Percentiles rank a stretch among this genome's conserved stretches.
These are phyloP conservation scores for Centropus bengalensis DNA, from an alignment of 2,113 vertebrate genomes.

Conservation along the genomic window DNA sequence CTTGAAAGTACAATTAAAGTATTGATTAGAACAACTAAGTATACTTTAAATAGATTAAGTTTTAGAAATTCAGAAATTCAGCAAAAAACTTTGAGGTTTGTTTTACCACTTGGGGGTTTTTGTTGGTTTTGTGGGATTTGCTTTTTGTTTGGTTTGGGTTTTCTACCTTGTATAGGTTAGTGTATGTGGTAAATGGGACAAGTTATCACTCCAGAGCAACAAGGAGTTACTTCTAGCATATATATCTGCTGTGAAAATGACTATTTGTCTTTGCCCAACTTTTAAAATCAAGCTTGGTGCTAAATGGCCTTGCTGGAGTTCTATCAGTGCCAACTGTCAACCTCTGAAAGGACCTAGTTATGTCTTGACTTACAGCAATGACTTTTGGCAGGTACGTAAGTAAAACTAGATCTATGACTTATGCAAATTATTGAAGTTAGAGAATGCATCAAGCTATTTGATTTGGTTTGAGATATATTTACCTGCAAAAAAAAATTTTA, in stretches of 20 bases:
- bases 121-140: background rate
- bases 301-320: background rate
- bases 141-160: background rate
- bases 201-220: background rate
- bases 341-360: background rate
- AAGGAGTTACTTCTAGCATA: background rate
- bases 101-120: background rate
- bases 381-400: background rate
- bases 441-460: background rate
- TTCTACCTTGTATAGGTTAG: background rate
- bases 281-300: background rate
- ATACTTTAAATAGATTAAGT: background rate
- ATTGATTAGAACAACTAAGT: background rate
- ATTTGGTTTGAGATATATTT: background rate
- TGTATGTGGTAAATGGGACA: background rate
- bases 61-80: background rate
- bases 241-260: background rate
- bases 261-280: background rate
- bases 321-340: background rate
- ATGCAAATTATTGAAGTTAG: background rate
- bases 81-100: accelerated
- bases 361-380: background rate
- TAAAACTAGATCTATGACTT: background rate
- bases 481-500: too few species aligned
- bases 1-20: background rate